phyloP scores from a whole-genome alignment of 2,888 invertebrate genomes.

The Caenorhabditis imperialis region DNA sequence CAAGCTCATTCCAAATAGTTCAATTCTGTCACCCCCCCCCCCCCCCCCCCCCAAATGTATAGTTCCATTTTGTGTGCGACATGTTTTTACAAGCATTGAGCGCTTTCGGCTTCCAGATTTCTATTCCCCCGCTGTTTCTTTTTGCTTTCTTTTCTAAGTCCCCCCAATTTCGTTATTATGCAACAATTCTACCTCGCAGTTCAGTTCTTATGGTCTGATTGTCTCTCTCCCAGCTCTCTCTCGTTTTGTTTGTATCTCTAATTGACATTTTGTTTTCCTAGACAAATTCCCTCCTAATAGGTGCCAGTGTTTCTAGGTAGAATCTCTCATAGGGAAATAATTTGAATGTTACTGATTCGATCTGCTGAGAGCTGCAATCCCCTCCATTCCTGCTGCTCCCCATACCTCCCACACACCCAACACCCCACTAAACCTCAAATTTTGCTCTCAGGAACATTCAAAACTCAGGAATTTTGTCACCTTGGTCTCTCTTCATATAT shows the following conservation, averaged over 20 bases:
- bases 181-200: constrained; percentile 51
- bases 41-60: constrained; percentile 25
- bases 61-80: constrained; percentile 22
- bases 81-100: constrained; percentile 34
- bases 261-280: constrained; percentile 43
- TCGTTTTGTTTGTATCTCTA: constrained; percentile 20
- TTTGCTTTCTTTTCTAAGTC: constrained; percentile 24
- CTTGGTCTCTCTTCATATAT: constrained; percentile 57
- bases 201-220: constrained; percentile 19
- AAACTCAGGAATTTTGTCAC: constrained; percentile 59
- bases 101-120: constrained; percentile 56
- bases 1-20: constrained; percentile 47
- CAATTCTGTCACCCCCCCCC: constrained; percentile 7
- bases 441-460: constrained; percentile 57
- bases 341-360: constrained; percentile 21
- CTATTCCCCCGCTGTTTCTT: constrained; percentile 47
- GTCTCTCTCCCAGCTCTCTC: constrained; percentile 14
- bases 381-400: constrained; percentile 37
- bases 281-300: constrained; percentile 32
- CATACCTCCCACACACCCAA: constrained; percentile 39
- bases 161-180: constrained; percentile 52
- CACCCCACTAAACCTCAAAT: too few relatives aligned
- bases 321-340: constrained; percentile 36
- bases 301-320: constrained; percentile 17
- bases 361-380: constrained; percentile 49